Evolutionary conservation across 2,888 invertebrate species (phyloP), one percentile per base, ranked within the genome.

Genomic region (Campoletis raptor): DNA sequence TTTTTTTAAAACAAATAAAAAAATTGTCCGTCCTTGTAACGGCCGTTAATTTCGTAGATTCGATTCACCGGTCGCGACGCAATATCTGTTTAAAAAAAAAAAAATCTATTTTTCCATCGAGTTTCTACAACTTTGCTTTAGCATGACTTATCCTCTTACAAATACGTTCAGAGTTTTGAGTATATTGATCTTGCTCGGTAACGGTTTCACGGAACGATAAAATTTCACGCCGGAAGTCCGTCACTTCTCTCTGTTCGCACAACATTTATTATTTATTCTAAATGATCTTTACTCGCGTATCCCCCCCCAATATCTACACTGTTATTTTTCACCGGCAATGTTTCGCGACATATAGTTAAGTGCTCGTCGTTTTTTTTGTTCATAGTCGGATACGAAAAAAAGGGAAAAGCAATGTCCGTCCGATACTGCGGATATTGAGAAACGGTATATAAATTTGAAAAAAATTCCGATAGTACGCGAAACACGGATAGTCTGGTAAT

Each of bases 401-500:
- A 74, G 6, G 37, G 24, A 40, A 69, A 78, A 69, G 52, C 24
- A 12, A 10, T 61, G 61, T 18, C 54, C 7, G 52, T 9, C n/a
- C 54, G 67, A 30, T 54, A 79, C 40, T 37, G 3, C 3, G 40
- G 36, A 72, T 72, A 70, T 80, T 77, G 48, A n/a, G 45, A 78
- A 67, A 37, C 54, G 69, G 54, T 30, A 30, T 45, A 70, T 45
- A 76, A 76, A 12, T 8, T 45, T 45, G 80, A 80, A 52, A 81
- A 85, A 87, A 88, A 83, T 83, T 85, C 73, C 87, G 83, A 89
- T 84, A 87, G 85, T 84, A 61, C 37, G 9, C 37, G 57, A 36
- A 52, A 86, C 36, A 72, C 61, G 76, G 67, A 88, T 73, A 85
- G 88, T 85, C 88, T 85, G 89, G 89, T 86, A 90, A 91, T 91